Percentiles rank a stretch among this genome's conserved stretches.
phyloP scores from a whole-genome alignment of 1,140 invertebrate species.

The Acromyrmex echinatior region DNA sequence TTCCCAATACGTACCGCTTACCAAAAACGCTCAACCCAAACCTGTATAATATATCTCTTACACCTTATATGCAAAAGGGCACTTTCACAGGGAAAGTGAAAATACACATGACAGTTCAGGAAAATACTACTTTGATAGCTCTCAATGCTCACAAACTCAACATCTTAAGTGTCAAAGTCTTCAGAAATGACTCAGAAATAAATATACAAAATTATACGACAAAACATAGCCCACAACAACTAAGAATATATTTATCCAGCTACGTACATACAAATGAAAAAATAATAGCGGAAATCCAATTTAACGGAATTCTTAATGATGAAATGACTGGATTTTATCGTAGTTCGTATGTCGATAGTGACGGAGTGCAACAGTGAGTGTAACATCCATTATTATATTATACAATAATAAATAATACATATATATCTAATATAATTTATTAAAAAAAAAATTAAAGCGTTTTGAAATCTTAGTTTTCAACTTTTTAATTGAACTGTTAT shows the following conservation, averaged over 20 bases:
- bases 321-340: conserved; percentile 89
- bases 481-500: neutral
- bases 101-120: conserved; percentile 71
- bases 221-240: conserved; percentile 54
- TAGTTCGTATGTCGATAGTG: conserved; percentile 87
- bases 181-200: neutral
- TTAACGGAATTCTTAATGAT: conserved; percentile 85
- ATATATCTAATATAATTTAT: neutral
- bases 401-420: neutral
- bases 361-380: conserved; percentile 79
- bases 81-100: conserved; percentile 77
- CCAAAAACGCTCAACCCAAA: conserved; percentile 74
- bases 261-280: conserved; percentile 46
- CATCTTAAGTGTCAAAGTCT: conserved; percentile 38
- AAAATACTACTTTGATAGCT: conserved; percentile 69
- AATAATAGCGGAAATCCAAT: conserved; percentile 84
- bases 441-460: neutral
- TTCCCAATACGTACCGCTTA: conserved; percentile 75
- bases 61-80: conserved; percentile 74
- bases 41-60: conserved; percentile 77
- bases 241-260: conserved; percentile 69
- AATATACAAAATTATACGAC: neutral
- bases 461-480: neutral
- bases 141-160: conserved; percentile 77
- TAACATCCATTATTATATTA: neutral